These are phyloP conservation scores for Lophius piscatorius DNA, from an alignment of 2,113 vertebrate species.

Conservation along the genomic window DNA sequence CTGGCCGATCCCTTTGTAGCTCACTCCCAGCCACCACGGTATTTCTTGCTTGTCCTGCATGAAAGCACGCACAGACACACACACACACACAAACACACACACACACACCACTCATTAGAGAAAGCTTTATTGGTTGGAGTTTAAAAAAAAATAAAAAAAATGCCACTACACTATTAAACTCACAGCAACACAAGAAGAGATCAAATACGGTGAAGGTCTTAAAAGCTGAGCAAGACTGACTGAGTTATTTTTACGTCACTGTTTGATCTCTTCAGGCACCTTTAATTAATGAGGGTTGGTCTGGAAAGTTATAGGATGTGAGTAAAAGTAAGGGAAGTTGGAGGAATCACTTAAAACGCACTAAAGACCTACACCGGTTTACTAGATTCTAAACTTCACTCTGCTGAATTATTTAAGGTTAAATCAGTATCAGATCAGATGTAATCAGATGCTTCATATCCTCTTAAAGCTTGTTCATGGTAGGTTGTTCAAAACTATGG, in stretches of 20 bases:
- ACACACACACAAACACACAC: conserved; percentile 2
- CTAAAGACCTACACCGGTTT: background rate
- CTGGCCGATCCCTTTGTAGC: conserved; percentile 97
- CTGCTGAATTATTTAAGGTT: background rate
- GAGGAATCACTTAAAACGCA: conserved; percentile 12
- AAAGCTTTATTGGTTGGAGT: conserved; percentile 41
- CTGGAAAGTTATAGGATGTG: conserved; percentile 22
- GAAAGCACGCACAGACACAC: conserved; percentile 29
- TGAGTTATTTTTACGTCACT: conserved; percentile 24
- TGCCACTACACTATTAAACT: conserved; percentile 62
- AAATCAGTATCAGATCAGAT: too few species aligned
- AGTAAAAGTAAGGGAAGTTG: conserved; percentile 4
- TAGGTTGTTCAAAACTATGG: too few species aligned
- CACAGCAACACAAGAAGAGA: conserved; percentile 55
- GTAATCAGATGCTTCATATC: too few species aligned
- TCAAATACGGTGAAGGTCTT: conserved; percentile 49
- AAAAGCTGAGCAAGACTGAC: conserved; percentile 43
- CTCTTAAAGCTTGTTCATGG: too few species aligned
- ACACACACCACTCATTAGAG: conserved; percentile 40
- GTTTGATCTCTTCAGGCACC: conserved; percentile 67
- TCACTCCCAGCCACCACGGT: conserved; percentile 98
- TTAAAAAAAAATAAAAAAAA: conserved; percentile 27
- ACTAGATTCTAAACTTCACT: background rate
- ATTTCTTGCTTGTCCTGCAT: conserved; percentile 96
- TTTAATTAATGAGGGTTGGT: conserved; percentile 50